These are phyloP conservation scores for Tenthredo mesomela DNA, from an alignment of 2,888 invertebrate genomes.

Conservation along the genomic window DNA sequence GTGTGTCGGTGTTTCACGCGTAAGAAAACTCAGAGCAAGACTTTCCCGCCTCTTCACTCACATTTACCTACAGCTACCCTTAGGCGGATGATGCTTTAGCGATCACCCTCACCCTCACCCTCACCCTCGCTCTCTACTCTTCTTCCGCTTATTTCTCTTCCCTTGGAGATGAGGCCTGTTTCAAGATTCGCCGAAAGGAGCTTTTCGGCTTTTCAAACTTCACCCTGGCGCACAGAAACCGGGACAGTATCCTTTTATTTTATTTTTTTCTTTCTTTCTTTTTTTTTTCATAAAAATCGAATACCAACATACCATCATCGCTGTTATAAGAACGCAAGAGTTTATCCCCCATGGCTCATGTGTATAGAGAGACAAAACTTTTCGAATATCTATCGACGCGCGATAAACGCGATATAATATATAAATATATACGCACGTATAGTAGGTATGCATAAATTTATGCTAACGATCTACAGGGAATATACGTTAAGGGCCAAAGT, in stretches of 20 bases:
- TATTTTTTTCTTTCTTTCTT: neutral
- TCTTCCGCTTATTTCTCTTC: neutral
- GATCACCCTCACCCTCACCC: neutral
- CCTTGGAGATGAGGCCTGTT: neutral
- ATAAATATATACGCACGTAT: neutral
- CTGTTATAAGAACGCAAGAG: neutral
- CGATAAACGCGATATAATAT: neutral
- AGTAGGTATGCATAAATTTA: neutral
- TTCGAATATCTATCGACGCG: neutral
- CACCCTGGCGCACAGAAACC: neutral
- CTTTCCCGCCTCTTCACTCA: neutral
- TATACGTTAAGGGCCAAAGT: neutral
- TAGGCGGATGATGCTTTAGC: neutral
- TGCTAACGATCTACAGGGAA: conserved; percentile 4
- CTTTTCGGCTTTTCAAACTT: conserved; percentile 33
- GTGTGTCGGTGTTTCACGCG: neutral
- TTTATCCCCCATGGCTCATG: neutral
- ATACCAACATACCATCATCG: neutral
- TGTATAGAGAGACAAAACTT: neutral
- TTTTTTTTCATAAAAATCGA: conserved; percentile 1
- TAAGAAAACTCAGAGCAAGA: neutral
- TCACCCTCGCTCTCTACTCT: neutral
- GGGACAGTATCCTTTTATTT: neutral
- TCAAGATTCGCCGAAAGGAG: conserved; percentile 17
- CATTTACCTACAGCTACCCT: neutral